Base-by-base conservation (phyloP, 2,888 invertebrate genomes). In the Nemotelus nigrinus region DNA sequence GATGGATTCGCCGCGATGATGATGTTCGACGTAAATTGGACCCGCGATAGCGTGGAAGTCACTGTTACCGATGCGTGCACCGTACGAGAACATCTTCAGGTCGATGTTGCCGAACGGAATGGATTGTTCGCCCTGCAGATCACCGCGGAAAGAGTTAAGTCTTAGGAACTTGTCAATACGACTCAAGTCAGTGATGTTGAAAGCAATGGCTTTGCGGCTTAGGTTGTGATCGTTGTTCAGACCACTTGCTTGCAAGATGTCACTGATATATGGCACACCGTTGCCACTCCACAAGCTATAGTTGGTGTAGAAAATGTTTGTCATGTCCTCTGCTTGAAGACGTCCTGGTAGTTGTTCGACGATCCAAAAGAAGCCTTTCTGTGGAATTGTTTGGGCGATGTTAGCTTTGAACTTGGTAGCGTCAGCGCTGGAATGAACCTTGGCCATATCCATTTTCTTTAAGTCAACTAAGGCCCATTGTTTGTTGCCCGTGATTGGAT, bases 401-500 rank as follows among this genome's bases (percentile, higher is more conserved):
- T 53, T 83, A 79, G 47, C 53, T 65, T 76, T 64, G n/a, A 68
- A 47, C n/a, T 77, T 77, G 58, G 50, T 65, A 83, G 84, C 45
- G 81, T 81, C 55, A 82, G 83, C 70, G 83, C 78, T 0, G 80
- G 81, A 63, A 82, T 82, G 70, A 83, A 85, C 6, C 83, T 82
- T 79, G 82, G 82, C 63, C 82, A 83, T 6, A 1, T 83, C 84
- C 47, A 87, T 80, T 78, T 89, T 89, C 71, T 90, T 91, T 83
- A 92, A 92, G 85, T 96, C 94, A 0, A 95, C 89, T 3, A 94
- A 89, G 82, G 96, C 90, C 96, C 96, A 97, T 84, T 97, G 96
- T 84, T 95, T 95, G 85, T 93, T 93, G 78, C 94, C 94, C 63
- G 95, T 95, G 25, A 93, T 93, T 50, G 94, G 94, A 88, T 95